Evolutionary conservation across 2,113 vertebrate genomes (phyloP), one percentile per base, ranked within the genome.

Genomic region (Passer domesticus): DNA sequence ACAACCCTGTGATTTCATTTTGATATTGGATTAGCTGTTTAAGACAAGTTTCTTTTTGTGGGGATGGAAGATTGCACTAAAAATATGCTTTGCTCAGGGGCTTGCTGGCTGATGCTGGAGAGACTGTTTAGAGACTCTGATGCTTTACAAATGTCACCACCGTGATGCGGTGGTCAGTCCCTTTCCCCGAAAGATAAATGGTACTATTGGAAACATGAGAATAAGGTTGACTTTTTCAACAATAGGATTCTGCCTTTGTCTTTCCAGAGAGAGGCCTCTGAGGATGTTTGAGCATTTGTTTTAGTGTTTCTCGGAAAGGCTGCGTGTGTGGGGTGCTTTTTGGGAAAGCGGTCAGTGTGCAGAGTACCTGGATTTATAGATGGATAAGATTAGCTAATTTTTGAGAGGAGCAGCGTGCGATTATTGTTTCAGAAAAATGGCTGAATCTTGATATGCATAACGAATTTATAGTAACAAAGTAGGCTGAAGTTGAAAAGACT

Each of bases 231-330:
- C 97, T 98, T 97, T 97, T 96, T 94, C 96, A 97, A 98, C 98
- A 98, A 98, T 98, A 97, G 98, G 92, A 97, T 98, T 97, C 96
- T 97, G 97, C 96, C 97, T 98, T 98, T 98, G 98, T 98, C 97
- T 98, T 98, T 97, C 79, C 78, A 17, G 96, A 97, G 96, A 92
- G 97, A 98, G 97, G 97, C 98, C 98, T 98, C 97, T 94, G 93
- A 98, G 97, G 98, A 97, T 49, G 87, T 94, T 96, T 58, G 87
- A 97, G 96, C 89, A 3, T 94, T 97, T 97, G 95, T 96, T 96
- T 96, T 85, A 97, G 95, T 55, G 90, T 97, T 96, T 87, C 64
- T 78, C 37, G 79, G 95, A 72, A 97, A 89, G 95, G 44, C 95
- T 97, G 83, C 6, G 3, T 94, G 93, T 95, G 92, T 70, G 89